Base-by-base conservation (phyloP, 2,113 vertebrate genomes). In the Megalops atlanticus region DNA sequence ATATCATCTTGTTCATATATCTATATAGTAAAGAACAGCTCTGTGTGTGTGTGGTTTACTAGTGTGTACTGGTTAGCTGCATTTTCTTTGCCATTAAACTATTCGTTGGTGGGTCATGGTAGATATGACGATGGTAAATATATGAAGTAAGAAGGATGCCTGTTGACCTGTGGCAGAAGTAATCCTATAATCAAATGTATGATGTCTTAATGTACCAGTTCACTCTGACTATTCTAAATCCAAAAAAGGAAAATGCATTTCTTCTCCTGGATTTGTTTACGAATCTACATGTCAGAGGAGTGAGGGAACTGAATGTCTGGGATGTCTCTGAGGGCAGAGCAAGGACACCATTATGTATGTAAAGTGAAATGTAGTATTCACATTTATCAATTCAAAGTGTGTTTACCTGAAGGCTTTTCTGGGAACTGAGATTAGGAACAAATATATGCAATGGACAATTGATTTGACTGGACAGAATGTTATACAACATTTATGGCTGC, bases 211-310 rank as follows among this genome's bases (percentile, higher is more conserved):
- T 27, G 58, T n/a, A 27, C 58, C 11, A 64, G 31, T 27, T 64
- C 58, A 69, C 31, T 79, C 27, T 24, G 41, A 52, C n/a, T 38
- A 41, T n/a, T 21, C 31, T 33, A 69, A 35, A 36, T 16, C 68
- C 78, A 47, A 71, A 79, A 79, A 79, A 72, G 68, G 78, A 69
- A 72, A 68, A 35, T 45, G 68, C 35, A 49, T 41, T 70, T 41
- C 77, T 36, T 43, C 77, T 69, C n/a, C 18, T 33, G 78, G 43
- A 31, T n/a, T 41, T 79, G 78, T 79, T 79, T 71, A 79, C 77
- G 40, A 18, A 45, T 69, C 69, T 54, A 52, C 49, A 38, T 33
- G 64, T 69, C n/a, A 64, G 27, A 15, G 27, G 15, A 39, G 52
- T 38, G 16, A 54, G 47, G 43, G 47, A 4, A 64, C n/a, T 70